Evolutionary conservation across 2,113 vertebrate species (phyloP), one percentile per base, ranked within the genome.

Genomic region (Xenopus laevis): DNA sequence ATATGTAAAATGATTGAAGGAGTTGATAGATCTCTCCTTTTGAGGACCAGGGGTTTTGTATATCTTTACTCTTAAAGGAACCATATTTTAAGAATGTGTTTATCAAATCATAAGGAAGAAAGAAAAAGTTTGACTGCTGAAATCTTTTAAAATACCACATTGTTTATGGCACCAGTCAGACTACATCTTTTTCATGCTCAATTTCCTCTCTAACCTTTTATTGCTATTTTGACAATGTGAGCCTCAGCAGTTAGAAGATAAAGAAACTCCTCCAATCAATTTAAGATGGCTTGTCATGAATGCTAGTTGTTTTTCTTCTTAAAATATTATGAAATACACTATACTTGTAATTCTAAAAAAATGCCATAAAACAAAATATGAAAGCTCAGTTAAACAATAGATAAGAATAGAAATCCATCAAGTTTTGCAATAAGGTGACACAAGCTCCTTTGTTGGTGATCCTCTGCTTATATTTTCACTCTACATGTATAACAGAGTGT

Each of bases 211-310:
- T 33, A 45, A 63, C 63, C 44, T 63, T 27, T 71, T 71, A 62
- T 71, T 46, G 63, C 59, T 44, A 4, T 17, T 40, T 61, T 63
- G 60, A 63, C 45, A 71, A 71, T 63, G 60, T n/a, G 60, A 63
- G 16, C 15, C 23, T 63, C 15, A 27, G n/a, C 15, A 17, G 33
- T 63, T 62, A 18, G 44, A 63, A 52, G 70, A 71, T 63, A 71
- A 33, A 71, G 58, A 44, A 71, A 58, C 21, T 8, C 68, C 52
- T 20, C 10, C 5, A 18, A 45, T 15, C 13, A 33, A 59, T 70
- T 70, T 59, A 70, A 20, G 23, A n/a, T 44, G 27, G n/a, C 27
- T 40, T 57, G 68, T 55, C 53, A 18, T 16, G 40, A 17, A 10
- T 65, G 63, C 13, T 52, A 67, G 52, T 11, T 65, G 40, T 20